A percentile compares a stretch with the other conserved stretches of the same genome.
Evolutionary conservation across 2,888 invertebrate genomes (phyloP).

Genomic region (Rhodophaea formosa): DNA sequence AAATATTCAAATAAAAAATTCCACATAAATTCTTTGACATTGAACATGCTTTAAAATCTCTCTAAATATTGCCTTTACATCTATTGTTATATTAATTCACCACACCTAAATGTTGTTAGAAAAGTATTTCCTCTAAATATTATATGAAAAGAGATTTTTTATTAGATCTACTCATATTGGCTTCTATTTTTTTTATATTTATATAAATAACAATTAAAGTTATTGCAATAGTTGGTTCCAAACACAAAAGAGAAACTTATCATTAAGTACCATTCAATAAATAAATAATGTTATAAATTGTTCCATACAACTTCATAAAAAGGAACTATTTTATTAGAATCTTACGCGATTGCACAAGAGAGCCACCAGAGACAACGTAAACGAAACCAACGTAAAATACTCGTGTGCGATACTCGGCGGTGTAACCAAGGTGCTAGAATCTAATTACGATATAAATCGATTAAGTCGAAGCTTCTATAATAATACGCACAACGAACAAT

Average conservation of each 20-base stretch:
- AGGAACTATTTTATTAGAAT: constrained; percentile 49
- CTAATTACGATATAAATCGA: constrained; percentile 70
- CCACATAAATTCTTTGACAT: constrained; percentile 53
- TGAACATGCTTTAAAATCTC: constrained; percentile 56
- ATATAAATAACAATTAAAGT: constrained; percentile 57
- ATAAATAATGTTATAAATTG: constrained; percentile 41
- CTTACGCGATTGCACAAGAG: constrained; percentile 49
- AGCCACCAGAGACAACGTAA: constrained; percentile 61
- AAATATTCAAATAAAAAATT: constrained; percentile 56
- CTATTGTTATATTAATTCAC: constrained; percentile 72
- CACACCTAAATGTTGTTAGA: constrained; percentile 77
- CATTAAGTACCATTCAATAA: constrained; percentile 70
- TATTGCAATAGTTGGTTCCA: constrained; percentile 51
- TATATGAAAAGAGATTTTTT: constrained; percentile 66
- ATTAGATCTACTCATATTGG: constrained; percentile 68
- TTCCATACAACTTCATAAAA: constrained; percentile 41
- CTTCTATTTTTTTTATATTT: constrained; percentile 43
- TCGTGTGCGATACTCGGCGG: constrained; percentile 65
- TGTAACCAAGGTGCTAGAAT: constrained; percentile 71
- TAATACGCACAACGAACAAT: constrained; percentile 63
- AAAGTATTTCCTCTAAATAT: constrained; percentile 78
- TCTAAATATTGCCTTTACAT: constrained; percentile 71
- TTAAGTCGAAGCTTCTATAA: constrained; percentile 74
- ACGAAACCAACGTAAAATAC: constrained; percentile 42
- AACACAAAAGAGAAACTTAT: constrained; percentile 49